Percentiles rank a stretch among this genome's conserved stretches.
Conservation (phyloP, 2,888 invertebrate species). For the Serripes groenlandicus region DNA sequence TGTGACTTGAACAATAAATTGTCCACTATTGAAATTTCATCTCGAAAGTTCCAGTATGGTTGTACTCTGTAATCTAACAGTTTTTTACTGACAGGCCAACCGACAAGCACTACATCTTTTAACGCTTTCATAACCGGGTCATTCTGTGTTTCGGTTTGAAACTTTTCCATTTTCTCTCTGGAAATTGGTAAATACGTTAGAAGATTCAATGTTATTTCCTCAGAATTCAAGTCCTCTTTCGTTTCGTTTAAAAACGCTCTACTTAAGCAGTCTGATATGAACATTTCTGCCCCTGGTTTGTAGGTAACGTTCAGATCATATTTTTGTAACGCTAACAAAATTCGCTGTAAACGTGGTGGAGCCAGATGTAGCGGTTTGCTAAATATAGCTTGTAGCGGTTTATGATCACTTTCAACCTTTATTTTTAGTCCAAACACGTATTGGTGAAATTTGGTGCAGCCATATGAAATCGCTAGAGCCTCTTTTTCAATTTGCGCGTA, state of each 20-base stretch:
- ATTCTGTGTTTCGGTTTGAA: constrained; percentile 30
- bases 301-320: constrained; percentile 42
- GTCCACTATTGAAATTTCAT: constrained; percentile 48
- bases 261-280: constrained; percentile 42
- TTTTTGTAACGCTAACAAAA: constrained; percentile 40
- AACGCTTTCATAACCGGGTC: constrained; percentile 6
- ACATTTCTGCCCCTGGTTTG: constrained; percentile 44
- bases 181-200: too few relatives aligned
- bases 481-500: constrained; percentile 45
- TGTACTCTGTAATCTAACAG: background rate
- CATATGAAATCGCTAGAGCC: constrained; percentile 28
- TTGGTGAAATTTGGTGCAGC: constrained; percentile 37
- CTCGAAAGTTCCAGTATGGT: constrained; percentile 56
- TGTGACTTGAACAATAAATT: constrained; percentile 12
- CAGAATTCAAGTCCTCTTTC: too few relatives aligned
- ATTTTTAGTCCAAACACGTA: constrained; percentile 36
- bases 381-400: constrained; percentile 34
- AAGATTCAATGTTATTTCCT: too few relatives aligned
- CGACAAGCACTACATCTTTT: background rate
- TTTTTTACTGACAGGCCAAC: constrained; percentile 34
- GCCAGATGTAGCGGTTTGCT: too few relatives aligned
- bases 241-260: too few relatives aligned
- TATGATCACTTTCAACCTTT: constrained; percentile 40
- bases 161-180: too few relatives aligned
- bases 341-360: constrained; percentile 49